Conservation (phyloP, 2,888 invertebrate species). For the Noctua comes region DNA sequence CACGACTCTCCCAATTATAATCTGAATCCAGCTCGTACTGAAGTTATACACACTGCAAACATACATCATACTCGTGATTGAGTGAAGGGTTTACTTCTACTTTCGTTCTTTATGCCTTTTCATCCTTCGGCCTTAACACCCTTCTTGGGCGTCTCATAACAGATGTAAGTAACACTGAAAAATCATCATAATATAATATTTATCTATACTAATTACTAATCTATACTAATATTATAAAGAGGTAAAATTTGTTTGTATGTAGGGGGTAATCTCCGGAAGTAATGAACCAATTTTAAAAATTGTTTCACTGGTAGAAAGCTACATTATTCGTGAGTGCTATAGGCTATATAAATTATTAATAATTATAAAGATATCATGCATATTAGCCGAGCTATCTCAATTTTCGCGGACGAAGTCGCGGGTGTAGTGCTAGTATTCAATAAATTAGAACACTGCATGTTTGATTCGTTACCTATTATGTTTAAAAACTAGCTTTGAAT, state of each 20-base stretch:
- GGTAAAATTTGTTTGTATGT: no score
- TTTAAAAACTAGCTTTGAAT: neutral
- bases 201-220: no score
- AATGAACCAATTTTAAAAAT: no score
- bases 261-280: no score
- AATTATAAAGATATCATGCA: no score
- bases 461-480: neutral
- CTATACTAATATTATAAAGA: no score
- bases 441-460: neutral
- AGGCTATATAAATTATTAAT: no score
- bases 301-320: no score
- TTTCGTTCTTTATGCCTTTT: neutral
- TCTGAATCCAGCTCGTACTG: conserved; percentile 2
- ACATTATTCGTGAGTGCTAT: no score
- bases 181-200: neutral
- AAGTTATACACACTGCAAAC: neutral
- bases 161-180: neutral
- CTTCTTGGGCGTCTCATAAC: neutral
- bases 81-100: neutral
- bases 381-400: no score
- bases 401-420: no score
- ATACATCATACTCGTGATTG: conserved; percentile 1
- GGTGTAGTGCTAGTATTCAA: neutral
- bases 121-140: neutral
- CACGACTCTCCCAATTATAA: conserved; percentile 41